A percentile compares a stretch with the other conserved stretches of the same genome.
Evolutionary conservation across 2,888 invertebrate genomes (phyloP).

Genomic region (Apodemia mormo): DNA sequence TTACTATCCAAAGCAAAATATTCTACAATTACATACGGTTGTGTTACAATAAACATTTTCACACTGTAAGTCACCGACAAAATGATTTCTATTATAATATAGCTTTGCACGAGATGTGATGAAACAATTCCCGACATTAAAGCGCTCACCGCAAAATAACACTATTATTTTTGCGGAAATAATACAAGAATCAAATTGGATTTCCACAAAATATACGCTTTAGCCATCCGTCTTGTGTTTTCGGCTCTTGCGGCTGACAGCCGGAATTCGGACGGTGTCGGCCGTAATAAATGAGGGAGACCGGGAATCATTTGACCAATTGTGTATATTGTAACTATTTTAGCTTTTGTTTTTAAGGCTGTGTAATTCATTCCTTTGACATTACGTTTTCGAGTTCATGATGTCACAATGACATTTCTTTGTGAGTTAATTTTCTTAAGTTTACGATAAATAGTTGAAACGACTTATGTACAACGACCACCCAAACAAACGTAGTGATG

Average conservation of each 20-base stretch:
- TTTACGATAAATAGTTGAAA: too few species aligned
- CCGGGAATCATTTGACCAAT: conserved; percentile 13
- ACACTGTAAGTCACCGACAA: neutral
- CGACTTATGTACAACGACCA: too few species aligned
- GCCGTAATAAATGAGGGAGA: conserved; percentile 11
- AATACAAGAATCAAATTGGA: conserved; percentile 16
- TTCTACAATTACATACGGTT: neutral
- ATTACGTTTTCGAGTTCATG: too few species aligned
- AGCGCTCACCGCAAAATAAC: conserved; percentile 13
- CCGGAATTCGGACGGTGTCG: conserved; percentile 13
- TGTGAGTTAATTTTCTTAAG: too few species aligned
- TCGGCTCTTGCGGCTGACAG: conserved; percentile 17
- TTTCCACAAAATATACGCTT: conserved; percentile 13
- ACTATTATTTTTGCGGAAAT: conserved; percentile 18
- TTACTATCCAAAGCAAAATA: too few species aligned
- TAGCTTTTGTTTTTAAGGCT: neutral
- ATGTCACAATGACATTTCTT: too few species aligned
- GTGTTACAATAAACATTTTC: neutral
- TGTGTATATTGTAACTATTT: conserved; percentile 13
- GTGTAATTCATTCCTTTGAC: too few species aligned
- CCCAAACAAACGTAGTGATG: too few species aligned
- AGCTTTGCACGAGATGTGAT: neutral
- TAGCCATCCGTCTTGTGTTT: conserved; percentile 16
- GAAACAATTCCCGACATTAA: conserved; percentile 5
- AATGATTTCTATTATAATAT: neutral